phyloP scores from a whole-genome alignment of 2,797 vertebrate genomes.

The Darevskia nairensis region DNA sequence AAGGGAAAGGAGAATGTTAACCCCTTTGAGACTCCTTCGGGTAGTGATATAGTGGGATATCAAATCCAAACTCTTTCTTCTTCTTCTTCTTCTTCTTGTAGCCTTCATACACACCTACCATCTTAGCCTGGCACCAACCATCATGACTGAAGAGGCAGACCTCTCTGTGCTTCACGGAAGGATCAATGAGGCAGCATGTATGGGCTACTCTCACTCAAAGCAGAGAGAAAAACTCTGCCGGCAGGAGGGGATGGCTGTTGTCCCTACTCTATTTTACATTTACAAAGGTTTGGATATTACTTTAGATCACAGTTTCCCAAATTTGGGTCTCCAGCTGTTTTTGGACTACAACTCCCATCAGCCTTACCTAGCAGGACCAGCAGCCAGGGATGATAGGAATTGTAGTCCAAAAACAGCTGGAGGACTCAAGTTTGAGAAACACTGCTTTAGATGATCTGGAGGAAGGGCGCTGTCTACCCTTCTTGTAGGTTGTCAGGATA shows the following conservation, averaged over 20 bases:
- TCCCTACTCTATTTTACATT: not conserved
- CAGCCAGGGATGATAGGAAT: too few species aligned
- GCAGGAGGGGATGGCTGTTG: too few species aligned
- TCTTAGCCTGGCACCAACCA: not conserved
- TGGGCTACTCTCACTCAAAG: not conserved
- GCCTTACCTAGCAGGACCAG: too few species aligned
- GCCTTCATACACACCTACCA: not conserved
- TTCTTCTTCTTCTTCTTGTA: not conserved
- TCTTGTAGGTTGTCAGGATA: not conserved
- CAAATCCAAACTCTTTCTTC: too few species aligned
- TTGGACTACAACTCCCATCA: too few species aligned
- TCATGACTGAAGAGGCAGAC: not conserved
- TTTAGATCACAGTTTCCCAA: not conserved
- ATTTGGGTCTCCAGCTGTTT: too few species aligned
- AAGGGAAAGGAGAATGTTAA: too few species aligned
- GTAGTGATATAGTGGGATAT: too few species aligned
- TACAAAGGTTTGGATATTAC: not conserved
- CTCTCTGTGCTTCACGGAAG: not conserved
- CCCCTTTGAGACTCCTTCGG: too few species aligned
- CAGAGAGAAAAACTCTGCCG: not conserved
- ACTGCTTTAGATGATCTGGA: not conserved
- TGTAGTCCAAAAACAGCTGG: too few species aligned
- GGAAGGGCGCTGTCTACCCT: not conserved
- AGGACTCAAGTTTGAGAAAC: too few species aligned
- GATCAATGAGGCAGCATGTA: too few species aligned